Base-by-base conservation (phyloP, 2,888 invertebrate species). In the Notodonta dromedarius region DNA sequence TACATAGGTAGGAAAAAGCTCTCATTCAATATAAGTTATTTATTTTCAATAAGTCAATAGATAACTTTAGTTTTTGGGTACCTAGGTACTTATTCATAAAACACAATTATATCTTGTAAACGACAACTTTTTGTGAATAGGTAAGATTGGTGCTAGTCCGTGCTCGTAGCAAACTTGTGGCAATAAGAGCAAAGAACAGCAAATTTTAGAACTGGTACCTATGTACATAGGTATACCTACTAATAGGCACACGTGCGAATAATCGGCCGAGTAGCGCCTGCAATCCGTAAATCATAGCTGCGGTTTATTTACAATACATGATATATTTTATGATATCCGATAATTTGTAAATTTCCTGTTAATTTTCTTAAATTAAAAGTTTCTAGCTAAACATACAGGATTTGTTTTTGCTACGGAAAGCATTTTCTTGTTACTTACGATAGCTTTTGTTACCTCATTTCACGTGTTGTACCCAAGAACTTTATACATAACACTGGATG, bases 221-320 rank as follows among this genome's bases (percentile, higher is more conserved):
- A 12, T 5, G n/a, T n/a, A n/a, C n/a, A n/a, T n/a, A 13, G 13
- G 46, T 46, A n/a, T 8, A 8, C 42, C 8, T 12, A 9, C 44
- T 44, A 12, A 5, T 12, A 44, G 12, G 13, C 46, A 13, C n/a
- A 46, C n/a, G 46, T 46, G 46, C 46, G 46, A 46, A 46, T 46
- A 13, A n/a, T 46, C 46, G 46, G 4, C 70, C 61, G 9, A n/a
- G 5, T 40, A 35, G 39, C 67, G 69, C 66, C 69, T 61, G 69
- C 57, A 58, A 60, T 59, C 70, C 66, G 57, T 85, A 81, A 85
- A 80, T 84, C 86, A 84, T 74, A 71, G 67, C 76, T 70, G 77
- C 75, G 76, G 79, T 80, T 83, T 84, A 83, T 82, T 85, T 83
- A 72, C 73, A 72, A 64, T 64, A 73, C 77, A 70, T 67, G 69